A percentile compares a stretch with the other conserved stretches of the same genome.
phyloP scores from a whole-genome alignment of 2,113 vertebrate genomes.

The Oncorhynchus masou region DNA sequence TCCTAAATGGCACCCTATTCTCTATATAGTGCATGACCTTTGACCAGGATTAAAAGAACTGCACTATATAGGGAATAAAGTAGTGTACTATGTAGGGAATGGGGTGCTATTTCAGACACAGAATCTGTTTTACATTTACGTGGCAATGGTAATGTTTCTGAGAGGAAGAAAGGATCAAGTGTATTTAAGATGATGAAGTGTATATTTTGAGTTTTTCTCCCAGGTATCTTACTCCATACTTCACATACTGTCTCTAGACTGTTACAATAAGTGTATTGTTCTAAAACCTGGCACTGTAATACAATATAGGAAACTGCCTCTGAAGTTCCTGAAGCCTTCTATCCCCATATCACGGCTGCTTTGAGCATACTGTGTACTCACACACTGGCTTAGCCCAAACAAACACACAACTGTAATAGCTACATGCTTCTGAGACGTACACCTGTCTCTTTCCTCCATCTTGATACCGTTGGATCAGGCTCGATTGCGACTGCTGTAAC shows the following conservation, averaged over 20 bases:
- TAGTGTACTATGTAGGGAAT: no score
- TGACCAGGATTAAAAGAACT: no score
- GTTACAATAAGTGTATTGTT: slow-evolving; percentile 57
- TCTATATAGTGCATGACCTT: no score
- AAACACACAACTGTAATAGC: slow-evolving; percentile 22
- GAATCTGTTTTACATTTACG: background rate
- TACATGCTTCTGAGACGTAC: slow-evolving; percentile 4
- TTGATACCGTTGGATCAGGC: slow-evolving; percentile 46
- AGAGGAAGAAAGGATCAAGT: slow-evolving; percentile 5
- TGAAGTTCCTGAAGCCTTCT: slow-evolving; percentile 25
- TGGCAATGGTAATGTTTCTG: background rate
- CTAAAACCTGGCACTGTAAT: slow-evolving; percentile 47
- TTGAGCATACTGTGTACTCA: slow-evolving; percentile 35
- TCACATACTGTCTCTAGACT: slow-evolving; percentile 60
- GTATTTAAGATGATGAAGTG: slow-evolving; percentile 13
- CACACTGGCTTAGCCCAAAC: slow-evolving; percentile 45
- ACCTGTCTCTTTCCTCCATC: slow-evolving; percentile 27
- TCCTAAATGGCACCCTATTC: no score
- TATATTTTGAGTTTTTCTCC: slow-evolving; percentile 8
- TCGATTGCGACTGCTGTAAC: slow-evolving; percentile 70
- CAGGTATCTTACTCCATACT: slow-evolving; percentile 45
- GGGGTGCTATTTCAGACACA: background rate
- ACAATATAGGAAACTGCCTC: slow-evolving; percentile 37
- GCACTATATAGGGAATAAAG: no score
- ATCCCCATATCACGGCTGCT: slow-evolving; percentile 33